Conservation (phyloP, 2,113 vertebrate species). For the Bagarius yarrelli region DNA sequence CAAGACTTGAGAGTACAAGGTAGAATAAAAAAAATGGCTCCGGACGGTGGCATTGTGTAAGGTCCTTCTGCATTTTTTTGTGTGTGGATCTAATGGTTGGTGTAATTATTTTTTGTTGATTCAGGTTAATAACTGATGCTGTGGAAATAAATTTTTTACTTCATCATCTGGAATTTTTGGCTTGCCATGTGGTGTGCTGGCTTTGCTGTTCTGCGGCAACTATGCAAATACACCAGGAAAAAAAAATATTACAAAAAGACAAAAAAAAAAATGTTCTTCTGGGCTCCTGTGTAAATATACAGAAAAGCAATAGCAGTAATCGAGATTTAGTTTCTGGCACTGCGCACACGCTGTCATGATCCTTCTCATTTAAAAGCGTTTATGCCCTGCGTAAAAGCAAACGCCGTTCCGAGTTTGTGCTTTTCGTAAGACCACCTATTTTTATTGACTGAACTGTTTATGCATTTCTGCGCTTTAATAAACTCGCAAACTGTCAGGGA, state of each 20-base stretch:
- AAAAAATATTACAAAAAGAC: background rate
- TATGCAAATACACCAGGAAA: background rate
- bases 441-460: conserved; percentile 50
- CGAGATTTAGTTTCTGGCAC: background rate
- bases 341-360: background rate
- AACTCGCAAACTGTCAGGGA: conserved; percentile 55
- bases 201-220: conserved; percentile 22
- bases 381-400: background rate
- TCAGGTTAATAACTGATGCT: conserved; percentile 25
- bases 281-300: too few relatives aligned
- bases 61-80: conserved; percentile 35
- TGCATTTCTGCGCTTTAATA: conserved; percentile 47
- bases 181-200: conserved; percentile 6
- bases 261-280: background rate
- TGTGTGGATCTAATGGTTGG: conserved; percentile 37
- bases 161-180: conserved; percentile 10
- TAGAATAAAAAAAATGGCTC: conserved; percentile 40
- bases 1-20: conserved; percentile 33
- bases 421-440: background rate
- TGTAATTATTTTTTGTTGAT: conserved; percentile 40
- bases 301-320: background rate
- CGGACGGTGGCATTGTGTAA: conserved; percentile 37
- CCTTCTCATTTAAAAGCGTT: conserved; percentile 3
- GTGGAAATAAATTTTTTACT: conserved; percentile 36
- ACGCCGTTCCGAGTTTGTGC: background rate